These are phyloP conservation scores for Reticulitermes lucifugus DNA, from an alignment of 2,888 invertebrate species.

Conservation along the genomic window DNA sequence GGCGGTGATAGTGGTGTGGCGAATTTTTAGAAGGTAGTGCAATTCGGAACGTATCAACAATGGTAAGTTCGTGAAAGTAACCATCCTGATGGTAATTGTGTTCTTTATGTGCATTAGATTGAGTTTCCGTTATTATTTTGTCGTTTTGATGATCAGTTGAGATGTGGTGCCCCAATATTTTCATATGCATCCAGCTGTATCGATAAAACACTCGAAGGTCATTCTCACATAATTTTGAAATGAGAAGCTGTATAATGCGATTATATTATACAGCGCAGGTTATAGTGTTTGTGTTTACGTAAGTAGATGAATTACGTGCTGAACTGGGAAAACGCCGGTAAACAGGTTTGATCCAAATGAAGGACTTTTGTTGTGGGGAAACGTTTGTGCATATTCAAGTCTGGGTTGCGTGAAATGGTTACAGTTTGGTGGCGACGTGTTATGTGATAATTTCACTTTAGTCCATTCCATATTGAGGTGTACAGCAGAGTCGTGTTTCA, in stretches of 20 bases:
- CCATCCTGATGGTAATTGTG: slow-evolving; percentile 45
- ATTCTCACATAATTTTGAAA: background rate
- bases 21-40: slow-evolving; percentile 54
- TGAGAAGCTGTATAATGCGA: background rate
- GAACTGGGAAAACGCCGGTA: background rate
- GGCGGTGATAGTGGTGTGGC: slow-evolving; percentile 54
- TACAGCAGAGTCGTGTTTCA: too few species aligned
- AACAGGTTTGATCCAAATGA: background rate
- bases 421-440: background rate
- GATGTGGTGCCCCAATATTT: background rate
- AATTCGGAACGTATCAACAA: slow-evolving; percentile 54
- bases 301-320: background rate
- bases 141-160: background rate
- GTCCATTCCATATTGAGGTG: too few species aligned
- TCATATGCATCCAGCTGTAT: slow-evolving; percentile 5
- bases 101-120: background rate
- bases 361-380: background rate
- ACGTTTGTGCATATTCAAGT: background rate
- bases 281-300: background rate
- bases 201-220: background rate
- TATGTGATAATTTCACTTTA: too few species aligned
- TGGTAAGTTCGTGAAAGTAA: slow-evolving; percentile 54
- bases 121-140: background rate
- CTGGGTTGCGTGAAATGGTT: background rate
- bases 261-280: background rate